Percentiles rank a stretch among this genome's conserved stretches.
These are phyloP conservation scores for Cephus pulcher DNA, from an alignment of 2,888 invertebrate genomes.

Conservation along the genomic window DNA sequence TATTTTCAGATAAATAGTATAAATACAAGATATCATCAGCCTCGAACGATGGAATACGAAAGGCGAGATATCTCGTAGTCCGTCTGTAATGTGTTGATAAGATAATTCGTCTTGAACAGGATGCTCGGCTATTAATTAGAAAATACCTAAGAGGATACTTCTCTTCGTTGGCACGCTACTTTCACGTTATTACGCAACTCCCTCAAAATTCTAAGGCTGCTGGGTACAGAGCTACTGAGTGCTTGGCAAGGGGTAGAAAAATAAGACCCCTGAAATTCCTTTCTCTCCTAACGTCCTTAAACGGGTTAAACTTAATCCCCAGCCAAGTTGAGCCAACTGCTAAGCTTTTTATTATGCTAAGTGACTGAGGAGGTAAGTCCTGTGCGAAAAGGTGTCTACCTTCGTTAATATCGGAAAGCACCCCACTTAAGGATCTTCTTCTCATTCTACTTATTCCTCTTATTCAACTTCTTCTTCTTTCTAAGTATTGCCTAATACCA, in stretches of 20 bases:
- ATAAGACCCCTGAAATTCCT: slow-evolving; percentile 50
- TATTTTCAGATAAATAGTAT: no score
- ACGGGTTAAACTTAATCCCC: slow-evolving; percentile 52
- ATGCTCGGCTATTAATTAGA: slow-evolving; percentile 49
- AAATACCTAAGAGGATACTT: slow-evolving; percentile 44
- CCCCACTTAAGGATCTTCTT: background rate
- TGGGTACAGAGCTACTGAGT: slow-evolving; percentile 15
- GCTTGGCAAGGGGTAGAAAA: slow-evolving; percentile 44
- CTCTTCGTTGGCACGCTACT: background rate
- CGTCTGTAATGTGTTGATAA: slow-evolving; percentile 24
- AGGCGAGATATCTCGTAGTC: no score
- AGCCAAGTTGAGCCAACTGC: slow-evolving; percentile 49
- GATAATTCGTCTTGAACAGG: slow-evolving; percentile 36
- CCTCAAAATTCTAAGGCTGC: background rate
- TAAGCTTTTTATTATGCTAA: slow-evolving; percentile 50
- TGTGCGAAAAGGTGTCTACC: background rate
- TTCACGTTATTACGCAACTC: background rate
- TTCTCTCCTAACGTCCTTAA: slow-evolving; percentile 41
- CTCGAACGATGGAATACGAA: no score
- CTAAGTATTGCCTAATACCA: background rate
- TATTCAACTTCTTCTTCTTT: background rate
- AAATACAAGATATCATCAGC: no score
- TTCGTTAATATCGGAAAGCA: slow-evolving; percentile 1
- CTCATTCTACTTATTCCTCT: background rate
- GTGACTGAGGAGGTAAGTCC: background rate